Evolutionary conservation across 1,140 invertebrate species (phyloP).

Genomic region (Panagrolaimus sp.): DNA sequence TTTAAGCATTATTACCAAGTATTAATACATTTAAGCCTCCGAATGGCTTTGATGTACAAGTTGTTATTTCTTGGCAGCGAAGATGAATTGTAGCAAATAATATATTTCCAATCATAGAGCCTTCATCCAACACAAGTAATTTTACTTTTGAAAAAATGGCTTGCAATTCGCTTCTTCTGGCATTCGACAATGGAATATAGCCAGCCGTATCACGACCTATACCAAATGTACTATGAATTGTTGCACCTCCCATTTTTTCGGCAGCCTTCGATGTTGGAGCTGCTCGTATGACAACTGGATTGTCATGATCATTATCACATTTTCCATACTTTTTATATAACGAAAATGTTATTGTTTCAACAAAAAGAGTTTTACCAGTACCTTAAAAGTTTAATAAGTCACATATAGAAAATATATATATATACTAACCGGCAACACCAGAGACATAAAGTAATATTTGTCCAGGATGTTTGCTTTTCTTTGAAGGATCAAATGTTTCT

Average conservation of each 20-base stretch:
- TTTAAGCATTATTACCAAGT: background rate
- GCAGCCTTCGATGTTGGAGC: background rate
- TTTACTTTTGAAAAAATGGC: background rate
- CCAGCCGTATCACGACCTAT: background rate
- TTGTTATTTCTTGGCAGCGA: background rate
- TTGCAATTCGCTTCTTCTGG: too few relatives aligned
- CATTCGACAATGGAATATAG: background rate
- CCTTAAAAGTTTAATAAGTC: too few relatives aligned
- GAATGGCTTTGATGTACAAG: too few relatives aligned
- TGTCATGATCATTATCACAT: too few relatives aligned
- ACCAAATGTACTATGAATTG: background rate
- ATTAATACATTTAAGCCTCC: background rate
- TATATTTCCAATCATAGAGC: background rate
- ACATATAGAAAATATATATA: too few relatives aligned
- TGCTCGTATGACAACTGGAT: background rate
- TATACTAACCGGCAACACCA: too few relatives aligned
- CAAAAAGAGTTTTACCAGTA: too few relatives aligned
- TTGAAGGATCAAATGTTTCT: too few relatives aligned
- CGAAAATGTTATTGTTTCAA: too few relatives aligned
- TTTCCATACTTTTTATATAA: too few relatives aligned
- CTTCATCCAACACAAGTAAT: constrained; percentile 1
- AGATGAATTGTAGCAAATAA: background rate
- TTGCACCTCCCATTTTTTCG: background rate
- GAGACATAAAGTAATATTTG: too few relatives aligned
- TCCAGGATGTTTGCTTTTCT: too few relatives aligned